Percentiles rank a stretch among this genome's conserved stretches.
These are phyloP conservation scores for Diaperis boleti DNA, from an alignment of 2,888 invertebrate species.

Conservation along the genomic window DNA sequence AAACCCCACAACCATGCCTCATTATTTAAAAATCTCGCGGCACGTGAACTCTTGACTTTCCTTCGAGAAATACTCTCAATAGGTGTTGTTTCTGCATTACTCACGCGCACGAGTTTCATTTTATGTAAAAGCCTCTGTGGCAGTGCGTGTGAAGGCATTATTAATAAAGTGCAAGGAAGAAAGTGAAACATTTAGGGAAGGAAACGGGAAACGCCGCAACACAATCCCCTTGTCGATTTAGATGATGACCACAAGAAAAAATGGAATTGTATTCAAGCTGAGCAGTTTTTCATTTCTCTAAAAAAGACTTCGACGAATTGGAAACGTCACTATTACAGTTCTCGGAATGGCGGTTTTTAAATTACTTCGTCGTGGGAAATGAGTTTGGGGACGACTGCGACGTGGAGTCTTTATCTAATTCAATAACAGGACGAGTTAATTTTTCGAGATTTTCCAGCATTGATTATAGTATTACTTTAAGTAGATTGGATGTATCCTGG, in stretches of 20 bases:
- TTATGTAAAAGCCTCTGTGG: constrained; percentile 34
- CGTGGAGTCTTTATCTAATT: constrained; percentile 24
- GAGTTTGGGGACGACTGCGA: constrained; percentile 28
- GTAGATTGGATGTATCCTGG: no score
- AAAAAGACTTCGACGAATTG: constrained; percentile 44
- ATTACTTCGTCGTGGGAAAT: constrained; percentile 36
- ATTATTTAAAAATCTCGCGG: no score
- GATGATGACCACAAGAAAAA: constrained; percentile 48
- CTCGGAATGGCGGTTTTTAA: constrained; percentile 27
- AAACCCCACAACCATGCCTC: no score
- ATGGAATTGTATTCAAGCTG: constrained; percentile 46
- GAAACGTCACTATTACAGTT: constrained; percentile 39
- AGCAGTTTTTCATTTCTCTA: constrained; percentile 48
- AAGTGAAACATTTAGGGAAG: constrained; percentile 31
- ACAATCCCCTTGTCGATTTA: constrained; percentile 45
- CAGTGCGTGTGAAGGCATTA: constrained; percentile 37
- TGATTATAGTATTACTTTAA: no score
- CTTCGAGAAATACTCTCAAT: constrained; percentile 7
- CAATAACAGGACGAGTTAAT: constrained; percentile 9
- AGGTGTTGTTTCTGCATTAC: constrained; percentile 26
- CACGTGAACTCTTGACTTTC: no score
- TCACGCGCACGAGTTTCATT: constrained; percentile 33
- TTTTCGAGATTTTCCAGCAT: no score
- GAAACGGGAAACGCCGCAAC: constrained; percentile 34
- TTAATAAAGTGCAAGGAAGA: constrained; percentile 38